Percentiles rank a stretch among this genome's conserved stretches.
phyloP scores from a whole-genome alignment of 1,140 invertebrate species.

The Lamellibrachia luymesi region DNA sequence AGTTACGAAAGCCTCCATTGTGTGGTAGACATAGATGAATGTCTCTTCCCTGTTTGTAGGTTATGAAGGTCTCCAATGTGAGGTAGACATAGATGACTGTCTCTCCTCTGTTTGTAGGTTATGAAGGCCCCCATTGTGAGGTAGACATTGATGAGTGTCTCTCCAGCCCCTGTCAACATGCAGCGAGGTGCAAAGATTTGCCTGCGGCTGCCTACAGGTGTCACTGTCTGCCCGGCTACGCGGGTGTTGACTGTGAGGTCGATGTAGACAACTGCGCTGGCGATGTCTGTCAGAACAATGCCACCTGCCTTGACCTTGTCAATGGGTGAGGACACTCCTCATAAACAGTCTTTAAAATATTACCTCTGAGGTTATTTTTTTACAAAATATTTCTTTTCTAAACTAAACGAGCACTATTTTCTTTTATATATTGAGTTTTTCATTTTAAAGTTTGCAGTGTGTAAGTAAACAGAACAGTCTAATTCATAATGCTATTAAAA shows the following conservation, averaged over 20 bases:
- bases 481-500: too few species aligned
- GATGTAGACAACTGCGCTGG: conserved; percentile 26
- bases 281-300: conserved; percentile 21
- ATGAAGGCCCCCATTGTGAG: conserved; percentile 86
- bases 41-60: too few species aligned
- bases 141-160: conserved; percentile 92
- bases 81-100: too few species aligned
- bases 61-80: too few species aligned
- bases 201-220: conserved; percentile 30
- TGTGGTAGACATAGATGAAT: too few species aligned
- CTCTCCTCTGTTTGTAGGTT: conserved; percentile 61
- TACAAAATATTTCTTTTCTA: too few species aligned
- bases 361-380: too few species aligned
- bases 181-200: conserved; percentile 8
- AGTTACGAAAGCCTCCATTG: too few species aligned
- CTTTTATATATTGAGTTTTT: too few species aligned
- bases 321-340: conserved; percentile 56
- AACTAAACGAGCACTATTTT: too few species aligned
- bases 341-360: neutral
- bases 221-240: conserved; percentile 26
- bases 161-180: conserved; percentile 71
- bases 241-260: conserved; percentile 29
- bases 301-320: conserved; percentile 19
- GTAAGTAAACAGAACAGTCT: too few species aligned
- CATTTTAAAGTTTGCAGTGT: too few species aligned